A percentile compares a stretch with the other conserved stretches of the same genome.
Evolutionary conservation across 2,888 invertebrate genomes (phyloP).

Genomic region (Dascillus cervinus): DNA sequence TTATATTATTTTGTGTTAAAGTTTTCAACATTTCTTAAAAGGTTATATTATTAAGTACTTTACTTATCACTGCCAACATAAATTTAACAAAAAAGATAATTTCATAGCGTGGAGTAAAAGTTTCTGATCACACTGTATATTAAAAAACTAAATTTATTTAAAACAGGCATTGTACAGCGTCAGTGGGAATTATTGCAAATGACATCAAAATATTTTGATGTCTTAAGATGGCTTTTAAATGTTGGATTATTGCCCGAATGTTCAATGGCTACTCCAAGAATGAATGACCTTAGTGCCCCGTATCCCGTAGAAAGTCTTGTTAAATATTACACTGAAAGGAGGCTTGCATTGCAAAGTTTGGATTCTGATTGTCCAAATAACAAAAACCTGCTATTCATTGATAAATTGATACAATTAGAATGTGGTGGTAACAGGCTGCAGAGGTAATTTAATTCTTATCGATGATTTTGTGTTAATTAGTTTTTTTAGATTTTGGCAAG

Average conservation of each 20-base stretch:
- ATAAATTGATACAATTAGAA: conserved; percentile 56
- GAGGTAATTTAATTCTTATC: conserved; percentile 34
- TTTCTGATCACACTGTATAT: too few relatives aligned
- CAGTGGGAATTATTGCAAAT: conserved; percentile 59
- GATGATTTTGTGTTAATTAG: too few relatives aligned
- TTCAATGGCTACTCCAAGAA: conserved; percentile 33
- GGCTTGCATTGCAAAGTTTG: not conserved
- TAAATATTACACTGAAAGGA: conserved; percentile 36
- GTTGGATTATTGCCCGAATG: conserved; percentile 69
- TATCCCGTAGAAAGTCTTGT: conserved; percentile 50
- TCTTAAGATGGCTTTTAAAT: conserved; percentile 74
- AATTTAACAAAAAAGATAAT: too few relatives aligned
- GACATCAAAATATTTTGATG: conserved; percentile 67
- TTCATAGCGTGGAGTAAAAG: too few relatives aligned
- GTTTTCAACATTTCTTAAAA: too few relatives aligned
- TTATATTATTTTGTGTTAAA: too few relatives aligned
- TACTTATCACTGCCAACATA: too few relatives aligned
- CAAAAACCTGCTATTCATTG: conserved; percentile 58
- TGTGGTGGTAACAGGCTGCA: conserved; percentile 50
- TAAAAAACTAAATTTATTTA: too few relatives aligned
- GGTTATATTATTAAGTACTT: too few relatives aligned
- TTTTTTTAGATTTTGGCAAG: conserved; percentile 54
- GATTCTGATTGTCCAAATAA: conserved; percentile 7
- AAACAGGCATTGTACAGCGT: conserved; percentile 33
- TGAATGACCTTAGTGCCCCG: conserved; percentile 44